These are phyloP conservation scores for Oscheius sp. DNA, from an alignment of 2,888 invertebrate genomes.

Conservation along the genomic window DNA sequence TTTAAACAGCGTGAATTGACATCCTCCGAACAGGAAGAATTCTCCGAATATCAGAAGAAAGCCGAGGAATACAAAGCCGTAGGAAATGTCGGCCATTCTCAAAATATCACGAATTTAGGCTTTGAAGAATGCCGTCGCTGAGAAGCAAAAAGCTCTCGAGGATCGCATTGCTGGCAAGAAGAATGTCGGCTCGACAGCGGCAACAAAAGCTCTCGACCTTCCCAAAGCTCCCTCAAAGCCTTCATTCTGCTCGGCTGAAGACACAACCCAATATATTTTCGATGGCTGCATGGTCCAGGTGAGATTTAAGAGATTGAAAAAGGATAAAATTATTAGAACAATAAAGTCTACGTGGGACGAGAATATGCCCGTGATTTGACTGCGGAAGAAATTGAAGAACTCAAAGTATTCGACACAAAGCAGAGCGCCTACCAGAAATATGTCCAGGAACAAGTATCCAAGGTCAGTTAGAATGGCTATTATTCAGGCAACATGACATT, in stretches of 20 bases:
- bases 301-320: too few species aligned
- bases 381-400: slow-evolving; percentile 59
- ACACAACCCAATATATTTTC: slow-evolving; percentile 71
- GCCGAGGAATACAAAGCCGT: slow-evolving; percentile 62
- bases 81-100: neutral
- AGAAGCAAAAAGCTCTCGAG: slow-evolving; percentile 38
- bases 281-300: slow-evolving; percentile 69
- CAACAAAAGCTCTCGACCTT: slow-evolving; percentile 5
- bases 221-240: slow-evolving; percentile 62
- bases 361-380: slow-evolving; percentile 68
- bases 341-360: slow-evolving; percentile 70
- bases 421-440: slow-evolving; percentile 64
- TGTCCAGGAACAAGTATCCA: slow-evolving; percentile 59
- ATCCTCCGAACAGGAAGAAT: slow-evolving; percentile 56
- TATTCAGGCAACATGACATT: slow-evolving; percentile 9
- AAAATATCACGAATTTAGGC: slow-evolving; percentile 28
- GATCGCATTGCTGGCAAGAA: slow-evolving; percentile 33
- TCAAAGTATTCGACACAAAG: slow-evolving; percentile 65
- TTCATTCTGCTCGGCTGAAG: slow-evolving; percentile 69
- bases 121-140: slow-evolving; percentile 37
- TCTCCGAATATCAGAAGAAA: slow-evolving; percentile 54
- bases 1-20: slow-evolving; percentile 63
- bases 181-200: slow-evolving; percentile 8
- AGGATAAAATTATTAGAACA: slow-evolving; percentile 61
- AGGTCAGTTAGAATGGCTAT: slow-evolving; percentile 29